Conservation (phyloP, 2,113 vertebrate species). For the Coracopsis vasa region DNA sequence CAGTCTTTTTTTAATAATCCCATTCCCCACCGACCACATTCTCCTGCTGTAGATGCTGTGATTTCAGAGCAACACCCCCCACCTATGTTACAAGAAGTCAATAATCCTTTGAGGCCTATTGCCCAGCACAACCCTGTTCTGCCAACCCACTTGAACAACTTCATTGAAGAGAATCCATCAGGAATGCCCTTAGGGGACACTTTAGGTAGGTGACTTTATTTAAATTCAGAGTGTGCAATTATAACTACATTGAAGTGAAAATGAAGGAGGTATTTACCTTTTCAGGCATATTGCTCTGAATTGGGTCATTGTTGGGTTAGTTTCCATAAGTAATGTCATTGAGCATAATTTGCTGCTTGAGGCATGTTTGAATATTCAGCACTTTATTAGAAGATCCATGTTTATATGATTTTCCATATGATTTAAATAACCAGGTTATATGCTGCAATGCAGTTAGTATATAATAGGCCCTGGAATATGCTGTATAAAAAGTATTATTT, state of each 20-base stretch:
- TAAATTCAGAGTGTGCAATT: slow-evolving; percentile 33
- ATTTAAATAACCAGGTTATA: slow-evolving; percentile 42
- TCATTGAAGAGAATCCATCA: slow-evolving; percentile 85
- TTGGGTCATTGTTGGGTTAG: slow-evolving; percentile 44
- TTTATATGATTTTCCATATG: slow-evolving; percentile 54
- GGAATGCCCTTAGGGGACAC: slow-evolving; percentile 84
- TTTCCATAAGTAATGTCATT: slow-evolving; percentile 52
- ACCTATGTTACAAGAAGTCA: slow-evolving; percentile 83
- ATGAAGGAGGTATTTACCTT: slow-evolving; percentile 38
- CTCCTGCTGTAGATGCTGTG: slow-evolving; percentile 85
- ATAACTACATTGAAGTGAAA: slow-evolving; percentile 13
- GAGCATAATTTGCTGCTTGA: slow-evolving; percentile 37
- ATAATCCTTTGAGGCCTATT: slow-evolving; percentile 82
- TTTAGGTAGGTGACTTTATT: slow-evolving; percentile 83
- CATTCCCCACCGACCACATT: slow-evolving; percentile 85
- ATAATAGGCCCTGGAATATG: slow-evolving; percentile 51
- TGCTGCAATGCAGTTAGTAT: slow-evolving; percentile 56
- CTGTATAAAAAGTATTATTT: slow-evolving; percentile 47
- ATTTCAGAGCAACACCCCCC: slow-evolving; percentile 76
- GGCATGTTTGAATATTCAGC: slow-evolving; percentile 42
- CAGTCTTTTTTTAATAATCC: slow-evolving; percentile 87
- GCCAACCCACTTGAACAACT: slow-evolving; percentile 87
- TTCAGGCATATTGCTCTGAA: slow-evolving; percentile 23
- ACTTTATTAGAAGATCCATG: slow-evolving; percentile 65
- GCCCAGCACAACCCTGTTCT: slow-evolving; percentile 83